Evolutionary conservation across 1,140 invertebrate genomes (phyloP).

Genomic region (Aphaenogaster rudis): DNA sequence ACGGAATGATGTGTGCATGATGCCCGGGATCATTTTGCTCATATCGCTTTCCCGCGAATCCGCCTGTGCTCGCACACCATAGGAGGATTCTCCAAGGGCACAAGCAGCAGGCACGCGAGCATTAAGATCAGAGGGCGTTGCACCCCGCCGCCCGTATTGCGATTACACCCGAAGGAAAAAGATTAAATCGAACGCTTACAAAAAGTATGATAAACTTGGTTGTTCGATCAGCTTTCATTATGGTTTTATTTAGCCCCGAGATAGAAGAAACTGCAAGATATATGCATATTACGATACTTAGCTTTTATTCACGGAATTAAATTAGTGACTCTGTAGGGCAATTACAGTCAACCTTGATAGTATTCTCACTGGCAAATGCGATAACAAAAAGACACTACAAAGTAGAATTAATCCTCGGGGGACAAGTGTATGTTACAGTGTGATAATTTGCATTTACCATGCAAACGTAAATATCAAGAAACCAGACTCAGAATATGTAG

Average conservation of each 20-base stretch:
- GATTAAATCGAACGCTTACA: conserved; percentile 51
- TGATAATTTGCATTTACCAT: background rate
- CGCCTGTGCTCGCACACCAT: conserved; percentile 21
- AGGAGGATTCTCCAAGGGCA: conserved; percentile 68
- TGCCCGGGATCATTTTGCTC: conserved; percentile 14
- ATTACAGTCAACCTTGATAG: conserved; percentile 27
- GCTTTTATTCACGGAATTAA: conserved; percentile 38
- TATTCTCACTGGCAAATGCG: background rate
- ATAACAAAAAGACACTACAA: background rate
- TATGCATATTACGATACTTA: background rate
- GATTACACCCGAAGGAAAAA: background rate
- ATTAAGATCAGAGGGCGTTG: conserved; percentile 67
- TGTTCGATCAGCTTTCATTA: conserved; percentile 3
- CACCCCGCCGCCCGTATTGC: conserved; percentile 42
- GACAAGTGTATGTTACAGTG: background rate
- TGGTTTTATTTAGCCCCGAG: background rate
- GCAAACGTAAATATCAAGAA: conserved; percentile 15
- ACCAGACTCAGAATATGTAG: background rate
- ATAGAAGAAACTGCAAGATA: conserved; percentile 20
- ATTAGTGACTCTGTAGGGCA: conserved; percentile 12
- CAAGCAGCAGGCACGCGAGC: conserved; percentile 26
- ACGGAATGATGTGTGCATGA: conserved; percentile 24
- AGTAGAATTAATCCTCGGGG: conserved; percentile 10
- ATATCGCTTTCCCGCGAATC: conserved; percentile 14
- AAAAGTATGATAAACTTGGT: background rate